A percentile compares a stretch with the other conserved stretches of the same genome.
These are phyloP conservation scores for Lanistes nyassanus DNA, from an alignment of 1,140 invertebrate species.

Conservation along the genomic window DNA sequence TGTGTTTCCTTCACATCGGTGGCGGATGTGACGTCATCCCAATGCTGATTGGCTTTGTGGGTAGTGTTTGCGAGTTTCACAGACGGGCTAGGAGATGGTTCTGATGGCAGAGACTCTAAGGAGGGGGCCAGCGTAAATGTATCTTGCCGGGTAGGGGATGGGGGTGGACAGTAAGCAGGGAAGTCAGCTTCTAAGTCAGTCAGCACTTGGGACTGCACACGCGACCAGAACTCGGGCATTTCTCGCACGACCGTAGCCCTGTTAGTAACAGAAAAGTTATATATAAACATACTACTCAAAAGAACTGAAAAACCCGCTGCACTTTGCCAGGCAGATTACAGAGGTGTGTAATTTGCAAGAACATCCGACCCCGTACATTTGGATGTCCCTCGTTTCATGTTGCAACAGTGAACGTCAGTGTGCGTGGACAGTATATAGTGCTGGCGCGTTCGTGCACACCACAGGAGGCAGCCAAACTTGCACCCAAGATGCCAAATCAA, in stretches of 20 bases:
- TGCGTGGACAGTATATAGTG: too few species aligned
- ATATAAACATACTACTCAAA: too few species aligned
- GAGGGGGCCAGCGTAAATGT: background rate
- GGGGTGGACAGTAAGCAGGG: background rate
- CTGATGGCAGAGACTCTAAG: too few species aligned
- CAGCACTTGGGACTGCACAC: conserved; percentile 28
- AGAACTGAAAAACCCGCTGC: background rate
- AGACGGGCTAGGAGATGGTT: background rate
- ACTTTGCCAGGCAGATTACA: background rate
- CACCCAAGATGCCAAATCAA: background rate
- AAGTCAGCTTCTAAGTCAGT: conserved; percentile 30
- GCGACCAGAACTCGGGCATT: conserved; percentile 19
- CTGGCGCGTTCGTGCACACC: too few species aligned
- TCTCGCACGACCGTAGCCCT: conserved; percentile 33
- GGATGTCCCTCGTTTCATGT: background rate
- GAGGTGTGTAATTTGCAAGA: too few species aligned
- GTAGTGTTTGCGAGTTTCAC: background rate
- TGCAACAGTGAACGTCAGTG: too few species aligned
- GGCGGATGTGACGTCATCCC: background rate
- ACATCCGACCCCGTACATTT: background rate
- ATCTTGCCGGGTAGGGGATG: background rate
- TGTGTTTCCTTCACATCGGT: background rate
- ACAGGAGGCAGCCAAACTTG: too few species aligned
- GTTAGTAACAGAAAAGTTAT: conserved; percentile 3
- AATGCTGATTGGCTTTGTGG: background rate